phyloP scores from a whole-genome alignment of 2,888 invertebrate genomes.

The Aleiodes leptofemur region DNA sequence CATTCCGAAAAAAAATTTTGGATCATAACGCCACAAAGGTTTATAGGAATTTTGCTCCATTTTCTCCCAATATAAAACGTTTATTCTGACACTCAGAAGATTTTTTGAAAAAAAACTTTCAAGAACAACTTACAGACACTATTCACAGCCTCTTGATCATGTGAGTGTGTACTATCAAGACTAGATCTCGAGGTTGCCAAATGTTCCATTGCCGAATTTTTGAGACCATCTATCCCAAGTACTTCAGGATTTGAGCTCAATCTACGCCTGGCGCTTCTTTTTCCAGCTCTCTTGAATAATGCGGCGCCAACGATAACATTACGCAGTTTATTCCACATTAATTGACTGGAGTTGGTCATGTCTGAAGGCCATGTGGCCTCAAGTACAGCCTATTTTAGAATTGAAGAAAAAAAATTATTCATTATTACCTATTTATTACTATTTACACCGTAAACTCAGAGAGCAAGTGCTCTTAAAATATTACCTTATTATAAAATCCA shows the following conservation, averaged over 20 bases:
- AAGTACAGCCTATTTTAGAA: constrained; percentile 82
- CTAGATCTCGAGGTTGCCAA: constrained; percentile 71
- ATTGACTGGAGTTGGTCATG: constrained; percentile 86
- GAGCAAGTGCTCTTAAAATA: background rate
- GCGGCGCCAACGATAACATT: constrained; percentile 94
- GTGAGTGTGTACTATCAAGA: constrained; percentile 73
- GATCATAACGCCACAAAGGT: too few relatives aligned
- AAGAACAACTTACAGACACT: constrained; percentile 65
- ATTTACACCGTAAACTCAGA: constrained; percentile 20
- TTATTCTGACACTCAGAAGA: background rate
- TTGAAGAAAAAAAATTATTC: constrained; percentile 38
- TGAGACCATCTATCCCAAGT: constrained; percentile 65
- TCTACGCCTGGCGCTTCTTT: constrained; percentile 78
- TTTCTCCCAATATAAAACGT: background rate
- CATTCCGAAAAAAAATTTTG: too few relatives aligned
- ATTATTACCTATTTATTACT: constrained; percentile 6
- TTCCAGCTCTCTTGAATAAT: constrained; percentile 89
- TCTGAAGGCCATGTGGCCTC: constrained; percentile 97
- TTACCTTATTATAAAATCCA: constrained; percentile 85
- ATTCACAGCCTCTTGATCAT: constrained; percentile 71
- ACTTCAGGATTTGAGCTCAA: constrained; percentile 76
- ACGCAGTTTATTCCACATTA: constrained; percentile 95
- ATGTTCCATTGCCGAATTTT: constrained; percentile 68
- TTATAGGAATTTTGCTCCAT: too few relatives aligned
- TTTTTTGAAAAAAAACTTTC: constrained; percentile 23